Percentiles rank a stretch among this genome's conserved stretches.
These are phyloP conservation scores for Diadromus collaris DNA, from an alignment of 2,888 invertebrate genomes.

Conservation along the genomic window DNA sequence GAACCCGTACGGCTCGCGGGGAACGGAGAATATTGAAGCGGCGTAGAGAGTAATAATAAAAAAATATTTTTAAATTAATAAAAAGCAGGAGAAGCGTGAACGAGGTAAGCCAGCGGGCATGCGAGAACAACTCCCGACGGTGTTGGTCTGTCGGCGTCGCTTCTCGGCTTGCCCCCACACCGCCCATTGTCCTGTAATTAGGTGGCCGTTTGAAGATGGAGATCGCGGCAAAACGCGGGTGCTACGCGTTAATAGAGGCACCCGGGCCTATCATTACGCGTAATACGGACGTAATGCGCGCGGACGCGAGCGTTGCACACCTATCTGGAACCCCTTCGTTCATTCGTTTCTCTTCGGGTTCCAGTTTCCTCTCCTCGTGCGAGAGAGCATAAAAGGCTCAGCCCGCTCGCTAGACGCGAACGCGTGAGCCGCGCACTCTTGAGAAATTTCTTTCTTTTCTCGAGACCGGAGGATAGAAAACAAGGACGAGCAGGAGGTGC, in stretches of 20 bases:
- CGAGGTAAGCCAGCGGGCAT: slow-evolving; percentile 34
- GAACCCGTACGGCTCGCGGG: slow-evolving; percentile 11
- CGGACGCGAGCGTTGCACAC: slow-evolving; percentile 52
- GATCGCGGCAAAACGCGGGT: slow-evolving; percentile 73
- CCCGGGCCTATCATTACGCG: slow-evolving; percentile 76
- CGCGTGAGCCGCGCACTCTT: neutral
- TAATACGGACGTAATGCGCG: slow-evolving; percentile 75
- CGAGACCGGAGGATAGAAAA: slow-evolving; percentile 18
- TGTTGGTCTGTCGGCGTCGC: slow-evolving; percentile 16
- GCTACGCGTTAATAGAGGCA: slow-evolving; percentile 76
- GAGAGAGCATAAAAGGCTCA: slow-evolving; percentile 39
- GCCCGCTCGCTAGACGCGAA: slow-evolving; percentile 9
- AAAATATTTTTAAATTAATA: slow-evolving; percentile 27
- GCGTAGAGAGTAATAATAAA: slow-evolving; percentile 40
- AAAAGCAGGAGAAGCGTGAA: slow-evolving; percentile 24
- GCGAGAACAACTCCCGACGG: slow-evolving; percentile 30
- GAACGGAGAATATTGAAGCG: slow-evolving; percentile 32
- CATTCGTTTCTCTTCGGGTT: slow-evolving; percentile 35
- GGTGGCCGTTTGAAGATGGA: slow-evolving; percentile 73
- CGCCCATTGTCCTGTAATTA: slow-evolving; percentile 74
- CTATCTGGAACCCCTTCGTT: slow-evolving; percentile 26
- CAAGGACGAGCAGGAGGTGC: slow-evolving; percentile 4
- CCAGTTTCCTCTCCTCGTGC: slow-evolving; percentile 19
- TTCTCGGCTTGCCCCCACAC: slow-evolving; percentile 29
- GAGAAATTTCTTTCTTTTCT: slow-evolving; percentile 24